These are phyloP conservation scores for Oncorhynchus mykiss DNA, from an alignment of 2,113 vertebrate species.

Conservation along the genomic window DNA sequence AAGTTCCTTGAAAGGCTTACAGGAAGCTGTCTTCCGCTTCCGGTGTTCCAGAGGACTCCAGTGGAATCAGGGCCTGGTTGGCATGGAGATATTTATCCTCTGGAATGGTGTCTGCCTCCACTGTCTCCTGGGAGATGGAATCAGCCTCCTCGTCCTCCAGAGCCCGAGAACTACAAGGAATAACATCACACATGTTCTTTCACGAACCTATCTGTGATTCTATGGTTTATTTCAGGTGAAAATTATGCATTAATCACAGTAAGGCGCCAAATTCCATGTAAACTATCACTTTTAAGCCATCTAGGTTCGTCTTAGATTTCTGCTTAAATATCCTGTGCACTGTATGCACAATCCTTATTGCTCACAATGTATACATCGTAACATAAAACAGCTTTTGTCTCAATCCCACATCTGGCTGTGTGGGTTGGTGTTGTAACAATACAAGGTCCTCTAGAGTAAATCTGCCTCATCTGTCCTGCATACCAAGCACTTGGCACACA, in stretches of 20 bases:
- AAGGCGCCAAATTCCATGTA: background rate
- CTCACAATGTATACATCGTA: background rate
- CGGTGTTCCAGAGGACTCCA: slow-evolving; percentile 61
- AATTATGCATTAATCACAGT: background rate
- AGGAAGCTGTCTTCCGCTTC: slow-evolving; percentile 90
- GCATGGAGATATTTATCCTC: slow-evolving; percentile 67
- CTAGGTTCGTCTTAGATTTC: slow-evolving; percentile 1
- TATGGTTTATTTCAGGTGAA: background rate
- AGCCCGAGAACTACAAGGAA: slow-evolving; percentile 75
- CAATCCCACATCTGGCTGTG: slow-evolving; percentile 58
- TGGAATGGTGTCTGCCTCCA: slow-evolving; percentile 73
- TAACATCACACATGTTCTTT: slow-evolving; percentile 14
- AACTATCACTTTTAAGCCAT: slow-evolving; percentile 13
- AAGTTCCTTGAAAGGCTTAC: slow-evolving; percentile 60
- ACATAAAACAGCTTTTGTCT: slow-evolving; percentile 45
- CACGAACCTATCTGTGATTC: background rate
- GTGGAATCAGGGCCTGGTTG: slow-evolving; percentile 58
- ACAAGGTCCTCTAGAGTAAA: slow-evolving; percentile 34
- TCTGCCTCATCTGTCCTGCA: slow-evolving; percentile 42
- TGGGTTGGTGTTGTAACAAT: slow-evolving; percentile 43
- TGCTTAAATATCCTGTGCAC: background rate
- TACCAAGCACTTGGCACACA: slow-evolving; percentile 26
- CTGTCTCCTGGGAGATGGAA: slow-evolving; percentile 84
- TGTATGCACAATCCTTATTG: slow-evolving; percentile 26
- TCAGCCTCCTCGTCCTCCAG: slow-evolving; percentile 85